Conservation (phyloP, 1,140 invertebrate genomes). For the Bathynomus jamesi region DNA sequence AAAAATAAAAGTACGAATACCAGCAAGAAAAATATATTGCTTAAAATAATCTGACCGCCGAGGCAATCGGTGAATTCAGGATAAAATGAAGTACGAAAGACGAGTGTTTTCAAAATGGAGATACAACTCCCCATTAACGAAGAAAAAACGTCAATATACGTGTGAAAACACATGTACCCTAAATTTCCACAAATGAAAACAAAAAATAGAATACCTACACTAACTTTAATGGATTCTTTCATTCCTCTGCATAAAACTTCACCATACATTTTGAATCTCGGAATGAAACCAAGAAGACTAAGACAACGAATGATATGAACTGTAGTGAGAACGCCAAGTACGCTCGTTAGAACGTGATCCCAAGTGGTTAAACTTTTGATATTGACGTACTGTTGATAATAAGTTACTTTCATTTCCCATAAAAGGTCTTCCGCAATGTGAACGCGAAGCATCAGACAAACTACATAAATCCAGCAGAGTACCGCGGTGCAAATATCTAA, state of each 20-base stretch:
- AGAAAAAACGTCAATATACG: background rate
- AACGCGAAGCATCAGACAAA: slow-evolving; percentile 32
- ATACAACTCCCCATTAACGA: too few species aligned
- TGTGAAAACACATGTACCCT: background rate
- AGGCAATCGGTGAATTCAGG: too few species aligned
- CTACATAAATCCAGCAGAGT: slow-evolving; percentile 23
- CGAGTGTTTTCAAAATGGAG: too few species aligned
- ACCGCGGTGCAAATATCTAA: slow-evolving; percentile 21
- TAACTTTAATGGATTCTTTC: background rate
- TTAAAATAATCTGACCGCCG: too few species aligned
- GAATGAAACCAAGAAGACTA: slow-evolving; percentile 13
- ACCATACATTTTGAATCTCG: slow-evolving; percentile 12
- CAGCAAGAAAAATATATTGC: too few species aligned
- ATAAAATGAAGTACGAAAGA: too few species aligned
- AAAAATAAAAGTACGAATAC: too few species aligned
- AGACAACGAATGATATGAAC: slow-evolving; percentile 26
- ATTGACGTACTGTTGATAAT: slow-evolving; percentile 29
- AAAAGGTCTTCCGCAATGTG: slow-evolving; percentile 29
- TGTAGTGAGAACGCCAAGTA: slow-evolving; percentile 17
- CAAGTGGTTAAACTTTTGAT: slow-evolving; percentile 25
- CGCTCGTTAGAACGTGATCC: slow-evolving; percentile 16
- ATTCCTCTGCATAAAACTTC: slow-evolving; percentile 40
- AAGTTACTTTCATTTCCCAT: slow-evolving; percentile 29
- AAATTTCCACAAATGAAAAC: background rate
- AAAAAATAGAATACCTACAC: background rate